A percentile compares a stretch with the other conserved stretches of the same genome.
These are phyloP conservation scores for Apantesis nais DNA, from an alignment of 2,888 invertebrate species.

Conservation along the genomic window DNA sequence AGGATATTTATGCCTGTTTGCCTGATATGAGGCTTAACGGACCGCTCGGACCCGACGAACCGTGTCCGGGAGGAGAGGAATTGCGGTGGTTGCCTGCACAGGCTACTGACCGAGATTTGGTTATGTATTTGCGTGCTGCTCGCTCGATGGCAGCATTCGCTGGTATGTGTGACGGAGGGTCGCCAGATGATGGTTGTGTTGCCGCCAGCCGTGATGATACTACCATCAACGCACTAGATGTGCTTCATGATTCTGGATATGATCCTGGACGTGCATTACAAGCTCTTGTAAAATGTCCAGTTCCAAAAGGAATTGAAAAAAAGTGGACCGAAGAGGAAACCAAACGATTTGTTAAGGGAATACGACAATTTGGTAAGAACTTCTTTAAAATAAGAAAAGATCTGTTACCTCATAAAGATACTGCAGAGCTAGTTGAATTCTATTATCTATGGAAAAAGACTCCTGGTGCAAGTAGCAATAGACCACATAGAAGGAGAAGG, in stretches of 20 bases:
- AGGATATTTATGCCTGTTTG: conserved; percentile 83
- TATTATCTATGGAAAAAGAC: conserved; percentile 99
- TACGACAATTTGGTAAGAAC: conserved; percentile 99
- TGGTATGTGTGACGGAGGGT: conserved; percentile 99
- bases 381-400: conserved; percentile 99
- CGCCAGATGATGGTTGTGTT: conserved; percentile 98
- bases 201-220: conserved; percentile 99
- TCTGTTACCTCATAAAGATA: conserved; percentile 97
- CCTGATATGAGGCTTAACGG: conserved; percentile 85
- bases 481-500: conserved; percentile 95
- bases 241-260: conserved; percentile 97
- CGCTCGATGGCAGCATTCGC: conserved; percentile 99
- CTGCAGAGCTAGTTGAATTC: conserved; percentile 98
- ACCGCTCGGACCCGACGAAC: conserved; percentile 78
- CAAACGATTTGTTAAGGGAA: conserved; percentile 99
- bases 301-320: conserved; percentile 98
- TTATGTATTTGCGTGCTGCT: conserved; percentile 98
- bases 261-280: conserved; percentile 98
- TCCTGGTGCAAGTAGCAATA: conserved; percentile 97
- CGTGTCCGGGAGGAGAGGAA: conserved; percentile 90
- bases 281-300: conserved; percentile 98
- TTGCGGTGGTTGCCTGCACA: conserved; percentile 97
- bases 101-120: conserved; percentile 96
- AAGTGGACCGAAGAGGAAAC: conserved; percentile 99
- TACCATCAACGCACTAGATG: conserved; percentile 98